Evolutionary conservation across 2,888 invertebrate species (phyloP).

Genomic region (Troides aeacus): DNA sequence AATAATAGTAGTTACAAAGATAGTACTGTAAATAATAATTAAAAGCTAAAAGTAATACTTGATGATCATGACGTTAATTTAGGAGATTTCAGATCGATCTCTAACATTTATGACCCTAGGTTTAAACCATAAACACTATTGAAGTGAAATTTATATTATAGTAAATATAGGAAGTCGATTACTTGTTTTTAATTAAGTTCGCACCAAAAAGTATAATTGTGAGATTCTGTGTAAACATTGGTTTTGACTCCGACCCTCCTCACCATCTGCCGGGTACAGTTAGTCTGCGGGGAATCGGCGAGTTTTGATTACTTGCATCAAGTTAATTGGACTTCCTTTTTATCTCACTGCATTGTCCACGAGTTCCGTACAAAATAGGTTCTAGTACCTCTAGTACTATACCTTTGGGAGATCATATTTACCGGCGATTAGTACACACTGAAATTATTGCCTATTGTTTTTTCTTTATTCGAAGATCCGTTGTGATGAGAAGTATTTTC

Average conservation of each 20-base stretch:
- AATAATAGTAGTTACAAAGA: too few relatives aligned
- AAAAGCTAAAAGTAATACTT: too few relatives aligned
- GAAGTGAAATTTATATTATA: neutral
- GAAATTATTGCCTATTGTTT: neutral
- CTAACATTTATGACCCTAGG: too few relatives aligned
- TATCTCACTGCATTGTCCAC: slow-evolving; percentile 30
- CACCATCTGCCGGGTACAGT: slow-evolving; percentile 6
- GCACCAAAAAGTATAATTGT: neutral
- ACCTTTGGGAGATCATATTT: neutral
- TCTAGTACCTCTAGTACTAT: slow-evolving; percentile 33
- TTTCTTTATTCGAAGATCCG: neutral
- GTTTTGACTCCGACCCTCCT: slow-evolving; percentile 7
- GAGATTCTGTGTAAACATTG: slow-evolving; percentile 6
- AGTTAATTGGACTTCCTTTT: slow-evolving; percentile 43
- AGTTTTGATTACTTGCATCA: slow-evolving; percentile 40
- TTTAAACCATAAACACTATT: too few relatives aligned
- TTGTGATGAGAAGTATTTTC: too few relatives aligned
- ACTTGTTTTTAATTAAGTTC: neutral
- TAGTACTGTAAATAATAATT: too few relatives aligned
- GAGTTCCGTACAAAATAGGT: neutral
- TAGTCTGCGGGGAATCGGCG: slow-evolving; percentile 15
- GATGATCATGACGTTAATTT: too few relatives aligned
- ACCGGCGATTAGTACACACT: neutral
- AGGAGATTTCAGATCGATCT: too few relatives aligned
- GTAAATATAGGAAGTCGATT: neutral